Conservation (phyloP, 1,140 invertebrate genomes). For the Cyclargus thomasi region DNA sequence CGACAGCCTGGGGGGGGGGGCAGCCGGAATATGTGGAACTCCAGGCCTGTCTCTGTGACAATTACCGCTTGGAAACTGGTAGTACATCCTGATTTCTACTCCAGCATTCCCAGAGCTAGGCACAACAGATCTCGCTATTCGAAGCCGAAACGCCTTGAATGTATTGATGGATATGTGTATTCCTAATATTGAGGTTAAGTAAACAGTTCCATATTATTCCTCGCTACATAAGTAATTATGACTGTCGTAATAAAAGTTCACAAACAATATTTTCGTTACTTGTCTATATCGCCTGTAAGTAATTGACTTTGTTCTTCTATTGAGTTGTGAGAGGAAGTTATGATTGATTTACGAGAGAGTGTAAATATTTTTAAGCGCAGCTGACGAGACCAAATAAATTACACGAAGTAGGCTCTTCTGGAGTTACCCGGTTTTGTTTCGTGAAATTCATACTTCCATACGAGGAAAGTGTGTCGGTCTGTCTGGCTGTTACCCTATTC, state of each 20-base stretch:
- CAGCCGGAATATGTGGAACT: too few species aligned
- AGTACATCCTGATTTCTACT: too few species aligned
- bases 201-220: not conserved
- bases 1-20: too few species aligned
- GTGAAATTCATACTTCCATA: too few species aligned
- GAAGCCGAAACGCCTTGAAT: too few species aligned
- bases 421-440: not conserved
- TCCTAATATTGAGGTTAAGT: not conserved
- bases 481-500: too few species aligned
- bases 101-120: too few species aligned
- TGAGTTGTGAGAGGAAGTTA: conserved; percentile 3
- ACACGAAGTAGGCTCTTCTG: not conserved
- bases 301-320: conserved; percentile 15
- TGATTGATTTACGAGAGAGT: conserved; percentile 6
- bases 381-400: not conserved
- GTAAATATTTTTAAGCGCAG: not conserved
- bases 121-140: too few species aligned
- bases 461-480: too few species aligned
- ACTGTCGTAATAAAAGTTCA: not conserved
- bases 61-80: too few species aligned
- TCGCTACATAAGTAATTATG: not conserved
- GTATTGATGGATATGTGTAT: not conserved
- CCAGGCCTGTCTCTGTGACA: too few species aligned
- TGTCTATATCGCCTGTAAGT: not conserved
- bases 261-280: conserved; percentile 7